These are phyloP conservation scores for Pyrrhia umbra DNA, from an alignment of 2,888 invertebrate genomes.

Conservation along the genomic window DNA sequence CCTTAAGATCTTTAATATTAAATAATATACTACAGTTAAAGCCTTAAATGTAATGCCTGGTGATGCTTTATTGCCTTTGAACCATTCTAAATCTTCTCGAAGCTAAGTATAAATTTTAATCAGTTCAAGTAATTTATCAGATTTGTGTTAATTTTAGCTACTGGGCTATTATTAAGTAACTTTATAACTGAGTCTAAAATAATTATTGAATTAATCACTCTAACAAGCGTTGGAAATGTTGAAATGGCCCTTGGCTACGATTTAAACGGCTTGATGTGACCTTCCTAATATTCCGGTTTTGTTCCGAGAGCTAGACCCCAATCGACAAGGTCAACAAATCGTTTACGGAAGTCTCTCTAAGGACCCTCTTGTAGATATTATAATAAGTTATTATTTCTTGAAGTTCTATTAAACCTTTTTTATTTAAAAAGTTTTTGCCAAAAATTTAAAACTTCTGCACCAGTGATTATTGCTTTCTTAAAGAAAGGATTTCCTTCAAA, in stretches of 20 bases:
- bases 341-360: slow-evolving; percentile 59
- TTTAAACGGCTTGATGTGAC: slow-evolving; percentile 49
- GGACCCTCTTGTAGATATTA: slow-evolving; percentile 42
- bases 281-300: slow-evolving; percentile 63
- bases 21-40: slow-evolving; percentile 88
- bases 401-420: slow-evolving; percentile 1
- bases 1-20: slow-evolving; percentile 90
- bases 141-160: slow-evolving; percentile 41
- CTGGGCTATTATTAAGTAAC: slow-evolving; percentile 30
- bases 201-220: slow-evolving; percentile 39
- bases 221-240: slow-evolving; percentile 30
- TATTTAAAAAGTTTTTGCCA: neutral
- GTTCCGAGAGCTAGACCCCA: slow-evolving; percentile 53
- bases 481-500: neutral
- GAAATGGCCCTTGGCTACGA: slow-evolving; percentile 37
- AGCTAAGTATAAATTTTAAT: slow-evolving; percentile 52
- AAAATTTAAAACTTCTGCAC: neutral
- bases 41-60: slow-evolving; percentile 77
- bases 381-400: slow-evolving; percentile 12
- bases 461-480: neutral
- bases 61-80: slow-evolving; percentile 76
- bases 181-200: slow-evolving; percentile 42
- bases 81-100: slow-evolving; percentile 48
- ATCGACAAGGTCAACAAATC: slow-evolving; percentile 60
- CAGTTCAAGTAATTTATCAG: slow-evolving; percentile 42